Base-by-base conservation (phyloP, 2,888 invertebrate genomes). In the Mesorhabditis belari region DNA sequence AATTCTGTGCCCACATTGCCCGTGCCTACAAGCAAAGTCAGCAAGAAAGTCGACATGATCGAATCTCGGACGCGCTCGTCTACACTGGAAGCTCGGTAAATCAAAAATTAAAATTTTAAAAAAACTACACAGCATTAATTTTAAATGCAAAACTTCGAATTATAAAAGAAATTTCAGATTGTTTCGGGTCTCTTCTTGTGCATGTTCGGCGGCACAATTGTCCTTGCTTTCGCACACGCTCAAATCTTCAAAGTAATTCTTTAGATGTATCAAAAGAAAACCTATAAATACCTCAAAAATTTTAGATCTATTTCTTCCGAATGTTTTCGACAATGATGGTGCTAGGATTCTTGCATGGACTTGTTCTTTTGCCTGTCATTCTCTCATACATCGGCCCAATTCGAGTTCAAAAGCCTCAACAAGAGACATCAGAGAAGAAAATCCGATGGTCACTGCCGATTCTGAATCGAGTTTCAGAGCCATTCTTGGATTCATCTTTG, bases 241-340 rank as follows among this genome's bases (percentile, higher is more conserved):
- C 94, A 95, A 85, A 92, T 98, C 71, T 98, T 98, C 86, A 88
- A 90, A 83, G 64, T 60, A 56, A 6, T n/a, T 21, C 26, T 19
- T n/a, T 51, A n/a, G n/a, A n/a, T n/a, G n/a, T n/a, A n/a, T n/a
- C n/a, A 35, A 35, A 35, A 35, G 17, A 35, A 35, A 35, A 35
- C 12, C 12, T n/a, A 9, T 35, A 35, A 35, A 17, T 17, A 35
- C n/a, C 12, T 35, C n/a, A n/a, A 9, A 17, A 9, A 12, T 29
- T 58, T 29, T 24, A 67, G 70, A 82, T 86, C 25, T 93, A 91
- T 85, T 94, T 93, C 86, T 94, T 93, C 86, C 87, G 92, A 71
- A 93, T 95, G 92, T 98, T 96, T 84, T 85, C 98, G 81, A 92
- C 94, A 62, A 98, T 98, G 77, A 96, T 99, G 59, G 80, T 96